Conservation (phyloP, 1,140 invertebrate genomes). For the Colletes gigas region DNA sequence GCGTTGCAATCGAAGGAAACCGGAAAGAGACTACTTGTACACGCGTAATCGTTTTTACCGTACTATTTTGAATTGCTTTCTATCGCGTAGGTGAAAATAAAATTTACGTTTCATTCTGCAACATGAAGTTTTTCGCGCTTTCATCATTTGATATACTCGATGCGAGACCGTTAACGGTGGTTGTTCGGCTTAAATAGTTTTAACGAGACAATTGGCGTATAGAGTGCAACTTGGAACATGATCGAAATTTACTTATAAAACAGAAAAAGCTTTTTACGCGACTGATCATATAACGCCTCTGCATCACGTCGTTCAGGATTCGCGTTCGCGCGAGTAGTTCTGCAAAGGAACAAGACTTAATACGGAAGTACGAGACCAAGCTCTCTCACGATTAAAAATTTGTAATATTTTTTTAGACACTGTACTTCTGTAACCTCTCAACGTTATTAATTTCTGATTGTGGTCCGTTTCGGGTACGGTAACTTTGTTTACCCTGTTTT, state of each 20-base stretch:
- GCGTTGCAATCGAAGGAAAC: neutral
- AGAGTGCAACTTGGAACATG: neutral
- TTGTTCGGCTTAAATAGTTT: neutral
- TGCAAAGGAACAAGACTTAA: neutral
- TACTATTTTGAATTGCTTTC: conserved; percentile 42
- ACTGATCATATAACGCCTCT: neutral
- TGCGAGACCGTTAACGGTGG: conserved; percentile 37
- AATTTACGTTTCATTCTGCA: conserved; percentile 21
- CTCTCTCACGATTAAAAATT: conserved; percentile 3
- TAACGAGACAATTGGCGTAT: neutral
- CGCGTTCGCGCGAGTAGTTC: neutral
- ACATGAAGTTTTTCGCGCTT: conserved; percentile 38
- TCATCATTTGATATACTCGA: conserved; percentile 31
- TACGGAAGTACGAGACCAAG: neutral
- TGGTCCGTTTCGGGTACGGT: too few relatives aligned
- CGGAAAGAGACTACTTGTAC: conserved; percentile 18
- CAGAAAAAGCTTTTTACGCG: neutral
- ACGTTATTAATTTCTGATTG: neutral
- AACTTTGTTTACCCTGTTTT: too few relatives aligned
- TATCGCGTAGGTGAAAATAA: neutral
- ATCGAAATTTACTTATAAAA: neutral
- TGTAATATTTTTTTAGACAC: neutral
- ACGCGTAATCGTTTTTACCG: conserved; percentile 5
- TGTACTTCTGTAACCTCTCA: neutral
- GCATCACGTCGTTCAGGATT: neutral